These are phyloP conservation scores for Megastigmus dorsalis DNA, from an alignment of 2,888 invertebrate genomes.

Conservation along the genomic window DNA sequence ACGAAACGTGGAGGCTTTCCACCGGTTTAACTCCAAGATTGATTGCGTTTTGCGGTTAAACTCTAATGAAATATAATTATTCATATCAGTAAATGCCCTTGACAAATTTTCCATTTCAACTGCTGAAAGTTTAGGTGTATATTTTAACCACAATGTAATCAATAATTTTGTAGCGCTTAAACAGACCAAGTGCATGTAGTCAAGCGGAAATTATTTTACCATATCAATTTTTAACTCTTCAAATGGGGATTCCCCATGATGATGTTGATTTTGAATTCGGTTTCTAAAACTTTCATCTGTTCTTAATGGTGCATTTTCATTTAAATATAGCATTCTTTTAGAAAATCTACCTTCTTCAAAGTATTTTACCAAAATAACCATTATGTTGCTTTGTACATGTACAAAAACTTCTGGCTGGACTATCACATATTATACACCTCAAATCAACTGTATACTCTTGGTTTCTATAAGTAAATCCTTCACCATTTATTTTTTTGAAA, in stretches of 20 bases:
- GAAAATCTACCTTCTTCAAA: background rate
- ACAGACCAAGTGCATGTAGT: background rate
- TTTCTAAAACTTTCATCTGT: background rate
- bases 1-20: background rate
- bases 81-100: background rate
- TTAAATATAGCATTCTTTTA: background rate
- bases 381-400: background rate
- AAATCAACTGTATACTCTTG: background rate
- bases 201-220: background rate
- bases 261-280: background rate
- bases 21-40: background rate
- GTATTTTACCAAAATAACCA: conserved; percentile 4
- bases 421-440: background rate
- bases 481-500: background rate
- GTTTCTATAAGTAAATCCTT: background rate
- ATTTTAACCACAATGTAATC: background rate
- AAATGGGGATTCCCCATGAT: background rate
- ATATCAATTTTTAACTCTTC: background rate
- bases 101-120: background rate
- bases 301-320: background rate
- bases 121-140: background rate
- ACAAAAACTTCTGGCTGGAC: background rate
- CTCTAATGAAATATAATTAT: background rate
- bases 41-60: background rate
- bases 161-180: background rate